A percentile compares a stretch with the other conserved stretches of the same genome.
phyloP scores from a whole-genome alignment of 2,797 vertebrate species.

The Pteropus rufus region DNA sequence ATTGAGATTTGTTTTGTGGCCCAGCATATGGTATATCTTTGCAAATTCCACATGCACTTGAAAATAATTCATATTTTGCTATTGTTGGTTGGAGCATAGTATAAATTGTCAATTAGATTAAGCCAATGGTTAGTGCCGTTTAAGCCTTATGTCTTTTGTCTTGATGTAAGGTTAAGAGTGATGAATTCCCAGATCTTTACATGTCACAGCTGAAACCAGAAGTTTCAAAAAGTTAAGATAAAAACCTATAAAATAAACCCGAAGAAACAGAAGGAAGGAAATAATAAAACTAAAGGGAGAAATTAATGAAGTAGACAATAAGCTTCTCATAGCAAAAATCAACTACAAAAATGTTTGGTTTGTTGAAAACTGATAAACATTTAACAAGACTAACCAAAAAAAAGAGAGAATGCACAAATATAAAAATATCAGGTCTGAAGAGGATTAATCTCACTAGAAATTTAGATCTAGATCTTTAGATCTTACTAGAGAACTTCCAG shows the following conservation, averaged over 20 bases:
- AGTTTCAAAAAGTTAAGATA: background rate
- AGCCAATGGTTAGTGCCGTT: background rate
- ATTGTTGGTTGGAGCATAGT: background rate
- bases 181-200: background rate
- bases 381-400: background rate
- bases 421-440: background rate
- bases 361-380: background rate
- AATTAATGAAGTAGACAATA: background rate
- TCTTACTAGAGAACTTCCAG: background rate
- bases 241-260: background rate
- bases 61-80: background rate
- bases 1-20: background rate
- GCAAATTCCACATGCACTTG: background rate
- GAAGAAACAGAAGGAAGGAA: background rate
- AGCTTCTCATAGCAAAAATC: background rate
- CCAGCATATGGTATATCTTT: background rate
- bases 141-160: background rate
- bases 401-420: background rate
- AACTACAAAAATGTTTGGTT: background rate
- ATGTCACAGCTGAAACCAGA: background rate
- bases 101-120: background rate
- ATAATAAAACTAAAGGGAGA: background rate
- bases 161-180: background rate
- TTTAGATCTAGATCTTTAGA: background rate
- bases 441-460: background rate